phyloP scores from a whole-genome alignment of 1,140 invertebrate species.

The Drosophila navojoa region DNA sequence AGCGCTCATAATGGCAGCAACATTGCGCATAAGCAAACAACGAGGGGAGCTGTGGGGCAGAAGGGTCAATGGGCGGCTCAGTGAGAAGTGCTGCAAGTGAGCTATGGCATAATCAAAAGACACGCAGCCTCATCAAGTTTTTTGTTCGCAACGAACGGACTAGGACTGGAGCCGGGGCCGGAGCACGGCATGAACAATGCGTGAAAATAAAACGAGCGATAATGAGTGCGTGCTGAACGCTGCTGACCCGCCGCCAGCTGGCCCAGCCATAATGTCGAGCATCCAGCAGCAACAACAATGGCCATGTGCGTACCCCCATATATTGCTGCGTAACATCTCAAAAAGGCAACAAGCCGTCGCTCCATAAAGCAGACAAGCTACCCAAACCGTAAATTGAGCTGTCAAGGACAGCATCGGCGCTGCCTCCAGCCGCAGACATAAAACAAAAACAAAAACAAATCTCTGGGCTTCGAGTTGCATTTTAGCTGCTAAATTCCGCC shows the following conservation, averaged over 20 bases:
- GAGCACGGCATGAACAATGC: slow-evolving; percentile 56
- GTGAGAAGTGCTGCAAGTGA: slow-evolving; percentile 41
- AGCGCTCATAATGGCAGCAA: slow-evolving; percentile 71
- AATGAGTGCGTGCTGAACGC: slow-evolving; percentile 68
- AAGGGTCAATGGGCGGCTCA: background rate
- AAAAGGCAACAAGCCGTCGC: slow-evolving; percentile 74
- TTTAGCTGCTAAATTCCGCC: slow-evolving; percentile 24
- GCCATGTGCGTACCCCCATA: slow-evolving; percentile 44
- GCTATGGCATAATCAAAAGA: slow-evolving; percentile 73
- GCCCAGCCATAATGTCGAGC: slow-evolving; percentile 28
- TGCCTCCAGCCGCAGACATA: slow-evolving; percentile 15
- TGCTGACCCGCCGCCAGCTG: slow-evolving; percentile 58
- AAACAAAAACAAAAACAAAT: slow-evolving; percentile 8
- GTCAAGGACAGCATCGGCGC: slow-evolving; percentile 43
- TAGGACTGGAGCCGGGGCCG: background rate
- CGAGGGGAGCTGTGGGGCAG: background rate
- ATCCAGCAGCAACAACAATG: slow-evolving; percentile 31
- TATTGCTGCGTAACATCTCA: slow-evolving; percentile 47
- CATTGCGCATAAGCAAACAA: slow-evolving; percentile 23
- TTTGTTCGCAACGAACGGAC: slow-evolving; percentile 28
- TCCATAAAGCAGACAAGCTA: slow-evolving; percentile 58
- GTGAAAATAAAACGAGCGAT: slow-evolving; percentile 70
- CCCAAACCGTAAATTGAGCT: slow-evolving; percentile 44
- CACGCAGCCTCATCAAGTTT: slow-evolving; percentile 73
- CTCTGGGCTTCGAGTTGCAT: slow-evolving; percentile 33